Base-by-base conservation (phyloP, 2,888 invertebrate genomes). In the Dendrolimus houi region DNA sequence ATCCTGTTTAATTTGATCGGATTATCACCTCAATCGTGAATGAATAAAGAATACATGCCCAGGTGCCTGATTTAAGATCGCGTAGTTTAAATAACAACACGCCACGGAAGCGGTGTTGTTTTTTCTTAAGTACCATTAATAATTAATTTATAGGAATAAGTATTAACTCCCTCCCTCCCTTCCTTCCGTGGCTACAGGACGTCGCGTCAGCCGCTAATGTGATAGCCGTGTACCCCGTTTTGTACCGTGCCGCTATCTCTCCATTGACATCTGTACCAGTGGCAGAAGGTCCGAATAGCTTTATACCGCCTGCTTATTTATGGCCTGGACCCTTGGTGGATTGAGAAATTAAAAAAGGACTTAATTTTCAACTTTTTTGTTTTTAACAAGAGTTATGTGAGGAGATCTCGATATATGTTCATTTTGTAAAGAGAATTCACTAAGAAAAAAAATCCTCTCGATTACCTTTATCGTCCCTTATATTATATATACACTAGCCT, bases 181-280 rank as follows among this genome's bases (percentile, higher is more conserved):
- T 40, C 17, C 17, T 54, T 40, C 54, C 17, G 54, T 54, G 29
- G 29, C 12, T 40, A 29, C 40, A 17, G 54, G 17, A 12, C 12
- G 29, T 54, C 54, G 12, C 47, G 47, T 47, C 47, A 47, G 12
- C 47, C 47, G 47, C 79, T 89, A 89, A 89, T 89, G 89, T 89
- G 87, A 85, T 87, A 87, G 84, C 81, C 88, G 76, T 89, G 89
- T 89, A 77, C 69, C 75, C 71, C 81, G 83, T 85, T 85, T 83
- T 77, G 85, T 82, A 54, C 70, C 71, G 69, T 66, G 81, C 87
- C 87, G 89, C 86, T 89, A 89, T 89, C 89, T 74, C 64, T 56
- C 62, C 60, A 65, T 69, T 77, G 87, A 88, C 89, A 88, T 87
- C 88, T 88, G 87, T 87, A 87, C 87, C 88, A 79, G 87, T 82